A percentile compares a stretch with the other conserved stretches of the same genome.
Evolutionary conservation across 2,797 vertebrate genomes (phyloP).

Genomic region (Intellagama lesueurii): DNA sequence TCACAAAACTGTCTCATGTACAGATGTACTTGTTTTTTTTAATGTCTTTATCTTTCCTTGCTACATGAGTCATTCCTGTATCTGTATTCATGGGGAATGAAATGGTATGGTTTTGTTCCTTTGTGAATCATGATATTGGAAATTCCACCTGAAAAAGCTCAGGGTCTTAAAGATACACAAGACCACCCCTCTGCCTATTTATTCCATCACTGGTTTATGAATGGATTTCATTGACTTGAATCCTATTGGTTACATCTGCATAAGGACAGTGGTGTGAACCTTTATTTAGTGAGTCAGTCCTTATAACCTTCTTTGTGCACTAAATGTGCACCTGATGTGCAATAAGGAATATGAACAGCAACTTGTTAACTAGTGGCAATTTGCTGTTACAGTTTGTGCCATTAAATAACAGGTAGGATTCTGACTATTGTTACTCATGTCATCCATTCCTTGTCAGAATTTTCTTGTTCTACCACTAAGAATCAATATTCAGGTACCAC

Average conservation of each 20-base stretch:
- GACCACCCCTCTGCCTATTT: neutral
- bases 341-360: no score
- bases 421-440: neutral
- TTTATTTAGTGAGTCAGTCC: no score
- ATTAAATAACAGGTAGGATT: no score
- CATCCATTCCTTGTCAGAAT: neutral
- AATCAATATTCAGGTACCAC: neutral
- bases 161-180: neutral
- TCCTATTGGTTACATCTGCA: no score
- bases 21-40: constrained; percentile 55
- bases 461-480: neutral
- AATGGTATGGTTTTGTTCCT: neutral
- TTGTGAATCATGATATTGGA: neutral
- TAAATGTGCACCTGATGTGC: no score
- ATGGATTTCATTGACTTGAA: neutral
- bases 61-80: neutral
- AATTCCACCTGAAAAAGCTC: neutral
- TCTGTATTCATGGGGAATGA: neutral
- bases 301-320: no score
- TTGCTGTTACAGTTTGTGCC: no score
- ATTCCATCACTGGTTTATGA: neutral
- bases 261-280: no score
- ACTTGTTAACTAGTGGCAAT: no score
- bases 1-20: constrained; percentile 68
- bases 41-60: constrained; percentile 6